Evolutionary conservation across 2,888 invertebrate species (phyloP).

Genomic region (Autographa pulchrina): DNA sequence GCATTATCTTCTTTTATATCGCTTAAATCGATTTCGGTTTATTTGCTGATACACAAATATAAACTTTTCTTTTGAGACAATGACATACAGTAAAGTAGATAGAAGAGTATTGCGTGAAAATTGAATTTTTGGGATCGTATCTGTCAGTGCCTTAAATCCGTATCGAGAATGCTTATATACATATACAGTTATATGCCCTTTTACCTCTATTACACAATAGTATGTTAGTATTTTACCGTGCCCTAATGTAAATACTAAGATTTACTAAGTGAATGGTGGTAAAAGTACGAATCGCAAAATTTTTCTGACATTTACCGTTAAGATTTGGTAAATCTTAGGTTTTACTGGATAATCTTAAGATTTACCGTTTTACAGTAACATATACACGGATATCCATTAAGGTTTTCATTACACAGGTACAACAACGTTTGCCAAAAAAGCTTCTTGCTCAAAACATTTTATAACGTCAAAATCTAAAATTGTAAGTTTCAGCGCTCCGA

Average conservation of each 20-base stretch:
- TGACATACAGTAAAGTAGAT: conserved; percentile 25
- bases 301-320: too few species aligned
- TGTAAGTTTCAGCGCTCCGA: conserved; percentile 25
- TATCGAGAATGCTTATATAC: conserved; percentile 20
- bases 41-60: conserved; percentile 17
- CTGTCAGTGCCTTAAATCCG: conserved; percentile 35
- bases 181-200: neutral
- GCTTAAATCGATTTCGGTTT: conserved; percentile 5
- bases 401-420: neutral
- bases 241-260: too few species aligned
- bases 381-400: neutral
- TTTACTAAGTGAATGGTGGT: too few species aligned
- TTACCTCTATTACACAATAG: too few species aligned
- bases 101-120: conserved; percentile 41
- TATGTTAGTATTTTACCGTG: too few species aligned
- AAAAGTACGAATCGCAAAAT: too few species aligned
- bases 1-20: neutral
- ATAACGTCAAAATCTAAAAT: conserved; percentile 21
- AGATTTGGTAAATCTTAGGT: too few species aligned
- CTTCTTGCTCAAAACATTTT: neutral
- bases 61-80: conserved; percentile 30
- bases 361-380: too few species aligned
- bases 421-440: conserved; percentile 1
- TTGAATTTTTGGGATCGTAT: conserved; percentile 34
- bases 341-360: too few species aligned